Evolutionary conservation across 2,888 invertebrate species (phyloP).

Genomic region (Loripinus fragilis): DNA sequence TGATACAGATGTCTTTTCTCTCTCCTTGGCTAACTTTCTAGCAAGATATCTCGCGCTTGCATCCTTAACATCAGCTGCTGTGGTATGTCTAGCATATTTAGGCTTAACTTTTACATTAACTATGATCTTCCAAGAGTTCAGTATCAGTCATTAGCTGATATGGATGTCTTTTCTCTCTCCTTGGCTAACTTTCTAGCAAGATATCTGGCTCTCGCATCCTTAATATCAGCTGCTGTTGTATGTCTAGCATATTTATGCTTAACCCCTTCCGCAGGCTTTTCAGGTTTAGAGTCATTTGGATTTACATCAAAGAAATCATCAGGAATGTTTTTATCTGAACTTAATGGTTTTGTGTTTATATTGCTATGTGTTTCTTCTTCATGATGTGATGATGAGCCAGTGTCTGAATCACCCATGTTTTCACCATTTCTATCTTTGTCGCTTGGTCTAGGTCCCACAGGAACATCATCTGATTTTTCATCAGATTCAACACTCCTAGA

Average conservation of each 20-base stretch:
- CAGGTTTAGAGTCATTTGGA: background rate
- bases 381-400: background rate
- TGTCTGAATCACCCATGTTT: background rate
- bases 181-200: conserved; percentile 67
- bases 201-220: conserved; percentile 71
- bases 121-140: too few species aligned
- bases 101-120: background rate
- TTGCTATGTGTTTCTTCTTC: background rate
- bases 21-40: conserved; percentile 63
- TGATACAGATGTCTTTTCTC: background rate
- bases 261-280: background rate
- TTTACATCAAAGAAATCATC: conserved; percentile 6
- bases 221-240: conserved; percentile 62
- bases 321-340: background rate
- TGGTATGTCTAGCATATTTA: conserved; percentile 66
- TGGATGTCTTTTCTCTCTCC: conserved; percentile 26
- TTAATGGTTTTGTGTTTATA: background rate
- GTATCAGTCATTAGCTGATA: background rate
- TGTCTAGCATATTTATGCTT: conserved; percentile 60
- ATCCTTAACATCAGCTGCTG: conserved; percentile 60
- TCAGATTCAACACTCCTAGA: background rate
- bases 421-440: background rate
- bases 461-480: background rate
- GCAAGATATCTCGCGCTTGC: conserved; percentile 72
- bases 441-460: background rate